These are phyloP conservation scores for Indri indri DNA, from an alignment of 2,113 vertebrate species.

Conservation along the genomic window DNA sequence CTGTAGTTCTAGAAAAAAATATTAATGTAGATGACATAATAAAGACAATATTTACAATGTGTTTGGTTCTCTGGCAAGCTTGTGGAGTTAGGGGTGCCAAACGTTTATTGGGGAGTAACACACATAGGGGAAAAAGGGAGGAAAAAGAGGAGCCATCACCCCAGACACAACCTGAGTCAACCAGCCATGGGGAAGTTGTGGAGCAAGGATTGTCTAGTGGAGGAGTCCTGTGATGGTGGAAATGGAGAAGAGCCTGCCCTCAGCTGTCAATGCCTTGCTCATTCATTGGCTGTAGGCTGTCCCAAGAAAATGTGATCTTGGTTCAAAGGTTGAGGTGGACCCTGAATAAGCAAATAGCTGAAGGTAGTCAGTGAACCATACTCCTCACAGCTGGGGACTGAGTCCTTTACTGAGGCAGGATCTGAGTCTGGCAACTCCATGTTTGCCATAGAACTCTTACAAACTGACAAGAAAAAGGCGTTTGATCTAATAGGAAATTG, in stretches of 20 bases:
- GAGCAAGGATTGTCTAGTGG: neutral
- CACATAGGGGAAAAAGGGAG: neutral
- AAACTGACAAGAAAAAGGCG: neutral
- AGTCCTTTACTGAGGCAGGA: neutral
- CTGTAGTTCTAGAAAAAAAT: neutral
- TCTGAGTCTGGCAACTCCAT: neutral
- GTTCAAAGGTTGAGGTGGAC: neutral
- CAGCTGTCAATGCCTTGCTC: neutral
- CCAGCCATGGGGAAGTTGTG: neutral
- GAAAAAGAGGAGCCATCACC: neutral
- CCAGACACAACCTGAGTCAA: neutral
- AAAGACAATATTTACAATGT: neutral
- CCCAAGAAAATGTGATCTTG: neutral
- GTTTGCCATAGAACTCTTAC: neutral
- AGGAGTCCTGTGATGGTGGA: neutral
- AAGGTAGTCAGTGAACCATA: neutral
- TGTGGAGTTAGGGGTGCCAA: neutral
- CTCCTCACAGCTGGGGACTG: neutral
- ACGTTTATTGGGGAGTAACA: neutral
- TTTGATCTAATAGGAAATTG: neutral
- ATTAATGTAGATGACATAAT: neutral
- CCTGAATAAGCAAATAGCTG: neutral
- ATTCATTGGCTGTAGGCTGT: neutral
- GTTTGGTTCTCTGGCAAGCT: neutral
- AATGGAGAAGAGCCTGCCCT: neutral